Conservation (phyloP, 1,140 invertebrate genomes). For the Heliconius hewitsoni region DNA sequence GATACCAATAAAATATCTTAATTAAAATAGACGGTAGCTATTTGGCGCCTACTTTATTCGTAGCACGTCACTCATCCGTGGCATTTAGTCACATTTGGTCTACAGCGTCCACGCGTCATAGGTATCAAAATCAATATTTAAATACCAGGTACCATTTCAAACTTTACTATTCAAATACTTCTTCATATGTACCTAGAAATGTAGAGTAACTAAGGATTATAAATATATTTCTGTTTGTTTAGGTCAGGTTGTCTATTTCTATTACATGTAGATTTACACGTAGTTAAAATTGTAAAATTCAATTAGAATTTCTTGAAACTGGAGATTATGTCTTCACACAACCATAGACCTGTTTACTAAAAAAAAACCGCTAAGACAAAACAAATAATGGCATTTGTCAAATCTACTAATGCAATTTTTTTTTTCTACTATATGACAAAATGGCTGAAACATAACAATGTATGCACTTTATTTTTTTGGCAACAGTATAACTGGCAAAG, state of each 20-base stretch:
- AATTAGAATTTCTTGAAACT: no score
- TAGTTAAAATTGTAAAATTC: neutral
- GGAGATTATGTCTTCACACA: no score
- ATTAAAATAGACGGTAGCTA: slow-evolving; percentile 52
- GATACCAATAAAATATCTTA: slow-evolving; percentile 51
- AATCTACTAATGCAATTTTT: no score
- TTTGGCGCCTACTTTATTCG: slow-evolving; percentile 51
- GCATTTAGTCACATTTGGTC: slow-evolving; percentile 38
- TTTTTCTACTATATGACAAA: no score
- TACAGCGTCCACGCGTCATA: slow-evolving; percentile 4
- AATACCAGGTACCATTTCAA: neutral
- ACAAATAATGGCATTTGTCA: no score
- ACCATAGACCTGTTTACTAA: no score
- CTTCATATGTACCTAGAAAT: neutral
- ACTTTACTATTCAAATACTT: neutral
- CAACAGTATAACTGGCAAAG: neutral
- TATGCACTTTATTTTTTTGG: neutral
- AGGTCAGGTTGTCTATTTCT: no score
- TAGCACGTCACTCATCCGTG: slow-evolving; percentile 35
- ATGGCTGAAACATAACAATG: neutral
- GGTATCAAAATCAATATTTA: neutral
- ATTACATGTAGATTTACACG: neutral
- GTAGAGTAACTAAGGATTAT: no score
- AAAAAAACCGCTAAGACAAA: no score
- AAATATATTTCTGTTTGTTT: no score